Base-by-base conservation (phyloP, 1,140 invertebrate genomes). In the Andrena cerasifolii region DNA sequence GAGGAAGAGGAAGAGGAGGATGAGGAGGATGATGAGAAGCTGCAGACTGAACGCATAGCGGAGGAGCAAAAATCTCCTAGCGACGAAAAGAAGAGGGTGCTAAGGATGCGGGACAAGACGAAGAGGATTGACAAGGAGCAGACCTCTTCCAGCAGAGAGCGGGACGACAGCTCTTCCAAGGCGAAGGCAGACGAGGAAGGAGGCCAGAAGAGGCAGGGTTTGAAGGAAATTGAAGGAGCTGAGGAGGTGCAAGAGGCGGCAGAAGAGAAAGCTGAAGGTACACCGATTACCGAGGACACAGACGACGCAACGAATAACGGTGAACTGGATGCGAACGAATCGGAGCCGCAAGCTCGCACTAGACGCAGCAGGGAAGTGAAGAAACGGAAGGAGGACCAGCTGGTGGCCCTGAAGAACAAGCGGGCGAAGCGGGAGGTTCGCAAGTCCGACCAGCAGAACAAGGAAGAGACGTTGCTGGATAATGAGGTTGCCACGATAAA, bases 401-500 rank as follows among this genome's bases (percentile, higher is more conserved):
- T 61, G 21, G 59, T 31, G 18, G 47, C 77, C 0, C 53, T 76
- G 0, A 92, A 90, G 49, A 79, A 82, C 4, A 88, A 90, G 26
- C 84, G 89, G 0, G 81, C 85, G 3, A 91, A 88, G 28, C 87
- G 90, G 3, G 91, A 92, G 2, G 1, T 78, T 0, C 89, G 89
- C 45, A 91, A 88, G 51, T 80, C 76, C 0, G 89, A 92, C n/a
- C 90, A 91, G 18, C 90, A 92, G 43, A 91, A 90, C 40, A 93
- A 93, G 36, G 92, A 93, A n/a, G 92, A 93, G 53, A 92, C 91
- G 0, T 14, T 92, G 12, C 43, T 92, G 14, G 92, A 93, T 36
- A 89, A 93, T 61, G 92, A 93, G 49, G 92, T 93, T 0, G 92
- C 92, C 0, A 89, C 84, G 56, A 93, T 93, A 1, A 93, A 92